A percentile compares a stretch with the other conserved stretches of the same genome.
Evolutionary conservation across 2,888 invertebrate genomes (phyloP).

Genomic region (Eupithecia centaureata): DNA sequence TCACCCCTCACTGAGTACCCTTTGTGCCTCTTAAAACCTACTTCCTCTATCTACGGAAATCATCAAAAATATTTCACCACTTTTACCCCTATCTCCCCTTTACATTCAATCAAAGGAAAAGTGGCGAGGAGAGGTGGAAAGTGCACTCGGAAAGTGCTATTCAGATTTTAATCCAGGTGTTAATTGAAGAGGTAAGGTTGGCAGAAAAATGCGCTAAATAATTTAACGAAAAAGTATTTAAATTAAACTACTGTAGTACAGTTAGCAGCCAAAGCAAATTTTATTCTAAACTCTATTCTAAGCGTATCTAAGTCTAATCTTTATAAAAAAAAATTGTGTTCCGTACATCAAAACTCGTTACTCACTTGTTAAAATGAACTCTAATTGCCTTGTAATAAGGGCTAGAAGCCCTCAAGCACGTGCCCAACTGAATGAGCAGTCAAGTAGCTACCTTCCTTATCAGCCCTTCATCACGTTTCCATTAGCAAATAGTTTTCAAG

Average conservation of each 20-base stretch:
- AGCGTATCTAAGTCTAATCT: not conserved
- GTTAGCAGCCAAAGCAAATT: not conserved
- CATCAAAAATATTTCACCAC: constrained; percentile 44
- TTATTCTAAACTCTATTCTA: not conserved
- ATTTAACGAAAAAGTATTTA: not conserved
- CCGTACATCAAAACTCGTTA: not conserved
- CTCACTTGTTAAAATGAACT: not conserved
- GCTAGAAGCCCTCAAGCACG: not conserved
- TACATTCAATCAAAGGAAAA: constrained; percentile 9
- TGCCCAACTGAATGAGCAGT: constrained; percentile 1
- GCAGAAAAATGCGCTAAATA: not conserved
- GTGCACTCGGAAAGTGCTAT: constrained; percentile 21
- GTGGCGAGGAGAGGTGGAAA: not conserved
- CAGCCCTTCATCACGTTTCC: constrained; percentile 6
- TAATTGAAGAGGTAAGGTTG: constrained; percentile 8
- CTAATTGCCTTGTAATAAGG: not conserved
- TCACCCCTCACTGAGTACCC: not conserved
- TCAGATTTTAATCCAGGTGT: constrained; percentile 28
- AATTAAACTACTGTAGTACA: not conserved
- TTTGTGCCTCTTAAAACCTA: not conserved
- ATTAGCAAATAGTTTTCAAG: constrained; percentile 5
- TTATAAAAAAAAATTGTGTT: not conserved
- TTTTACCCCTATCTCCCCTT: constrained; percentile 34
- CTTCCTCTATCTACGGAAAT: constrained; percentile 39
- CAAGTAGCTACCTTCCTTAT: not conserved